A percentile compares a stretch with the other conserved stretches of the same genome.
Conservation (phyloP, 2,797 vertebrate genomes). For the Graptemys geographica region DNA sequence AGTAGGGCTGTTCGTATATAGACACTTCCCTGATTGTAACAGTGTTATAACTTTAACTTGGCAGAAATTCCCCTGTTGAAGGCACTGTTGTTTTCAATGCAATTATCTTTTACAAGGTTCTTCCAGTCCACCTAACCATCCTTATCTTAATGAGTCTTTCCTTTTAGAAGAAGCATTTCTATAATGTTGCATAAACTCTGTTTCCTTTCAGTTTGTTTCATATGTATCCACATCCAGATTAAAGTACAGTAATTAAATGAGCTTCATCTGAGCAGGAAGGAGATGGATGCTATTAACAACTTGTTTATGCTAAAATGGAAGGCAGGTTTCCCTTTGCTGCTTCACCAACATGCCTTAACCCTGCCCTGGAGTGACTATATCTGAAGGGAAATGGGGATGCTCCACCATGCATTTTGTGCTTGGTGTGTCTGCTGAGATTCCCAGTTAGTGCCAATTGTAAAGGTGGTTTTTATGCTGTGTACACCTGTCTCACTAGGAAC, state of each 20-base stretch:
- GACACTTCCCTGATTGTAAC: not conserved
- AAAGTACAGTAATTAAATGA: slow-evolving; percentile 51
- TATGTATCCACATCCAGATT: slow-evolving; percentile 65
- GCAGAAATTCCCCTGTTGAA: slow-evolving; percentile 40
- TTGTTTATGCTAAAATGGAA: slow-evolving; percentile 52
- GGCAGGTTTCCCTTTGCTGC: slow-evolving; percentile 20
- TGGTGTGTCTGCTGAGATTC: not conserved
- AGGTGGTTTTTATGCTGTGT: not conserved
- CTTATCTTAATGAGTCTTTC: slow-evolving; percentile 69
- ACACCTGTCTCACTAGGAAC: not conserved
- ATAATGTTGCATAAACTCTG: slow-evolving; percentile 46
- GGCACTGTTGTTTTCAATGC: slow-evolving; percentile 39
- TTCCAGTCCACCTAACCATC: slow-evolving; percentile 64
- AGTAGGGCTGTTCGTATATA: not conserved
- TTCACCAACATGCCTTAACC: not conserved
- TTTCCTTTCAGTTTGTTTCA: slow-evolving; percentile 71
- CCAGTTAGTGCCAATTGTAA: not conserved
- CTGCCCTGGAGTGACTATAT: not conserved
- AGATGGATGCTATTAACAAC: slow-evolving; percentile 35
- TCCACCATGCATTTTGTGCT: not conserved
- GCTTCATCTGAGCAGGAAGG: slow-evolving; percentile 66
- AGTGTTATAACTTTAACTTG: not conserved
- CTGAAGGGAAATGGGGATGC: not conserved
- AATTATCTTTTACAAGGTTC: slow-evolving; percentile 72
- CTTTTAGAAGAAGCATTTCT: slow-evolving; percentile 21